Evolutionary conservation across 1,140 invertebrate species (phyloP).

Genomic region (Battus philenor): DNA sequence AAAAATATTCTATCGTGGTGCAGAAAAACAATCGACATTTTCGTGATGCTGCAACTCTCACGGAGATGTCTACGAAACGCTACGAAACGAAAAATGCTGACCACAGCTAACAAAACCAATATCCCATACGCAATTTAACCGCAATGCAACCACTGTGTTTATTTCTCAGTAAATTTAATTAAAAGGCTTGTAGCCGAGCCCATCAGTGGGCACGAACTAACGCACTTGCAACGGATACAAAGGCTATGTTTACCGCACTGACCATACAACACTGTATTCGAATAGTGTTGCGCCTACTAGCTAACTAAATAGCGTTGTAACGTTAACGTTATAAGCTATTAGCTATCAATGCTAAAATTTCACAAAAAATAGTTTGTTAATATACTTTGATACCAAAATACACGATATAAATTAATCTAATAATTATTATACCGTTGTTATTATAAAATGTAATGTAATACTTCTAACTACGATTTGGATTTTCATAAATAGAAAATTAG

Average conservation of each 20-base stretch:
- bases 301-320: no score
- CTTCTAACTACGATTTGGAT: neutral
- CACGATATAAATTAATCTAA: no score
- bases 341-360: no score
- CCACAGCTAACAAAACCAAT: neutral
- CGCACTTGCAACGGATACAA: constrained; percentile 7
- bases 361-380: no score
- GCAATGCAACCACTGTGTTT: no score
- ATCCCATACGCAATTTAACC: no score
- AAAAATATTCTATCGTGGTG: no score
- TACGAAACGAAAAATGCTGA: constrained; percentile 1
- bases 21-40: neutral
- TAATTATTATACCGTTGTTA: no score
- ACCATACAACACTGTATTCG: constrained; percentile 5
- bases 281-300: neutral
- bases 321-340: no score
- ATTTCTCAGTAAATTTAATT: no score
- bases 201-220: constrained; percentile 13
- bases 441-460: no score
- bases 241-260: constrained; percentile 14
- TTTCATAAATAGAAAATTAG: neutral
- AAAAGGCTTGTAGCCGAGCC: constrained; percentile 9
- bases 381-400: no score
- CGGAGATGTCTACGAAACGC: constrained; percentile 9
- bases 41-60: neutral